Evolutionary conservation across 64 coral and sea anemone genomes (phyloP).

Genomic region (Porites lutea): DNA sequence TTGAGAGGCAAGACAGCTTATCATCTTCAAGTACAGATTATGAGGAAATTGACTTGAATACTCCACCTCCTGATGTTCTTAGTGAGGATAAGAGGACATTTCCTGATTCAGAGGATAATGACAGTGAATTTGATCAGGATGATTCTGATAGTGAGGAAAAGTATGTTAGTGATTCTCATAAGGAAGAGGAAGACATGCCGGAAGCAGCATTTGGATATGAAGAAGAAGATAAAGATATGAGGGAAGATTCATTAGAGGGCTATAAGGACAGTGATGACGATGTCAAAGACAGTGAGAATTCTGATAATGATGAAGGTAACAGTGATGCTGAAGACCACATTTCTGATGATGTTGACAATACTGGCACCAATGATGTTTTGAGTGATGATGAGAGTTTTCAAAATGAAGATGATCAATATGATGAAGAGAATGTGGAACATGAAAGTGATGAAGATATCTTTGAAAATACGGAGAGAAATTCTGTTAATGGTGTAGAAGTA

Average conservation of each 20-base stretch:
- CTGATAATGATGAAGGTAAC: not conserved
- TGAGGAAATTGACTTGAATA: conserved; percentile 23
- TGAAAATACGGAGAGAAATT: not conserved
- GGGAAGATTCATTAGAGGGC: not conserved
- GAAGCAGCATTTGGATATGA: not conserved
- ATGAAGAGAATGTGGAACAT: conserved; percentile 5
- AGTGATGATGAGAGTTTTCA: not conserved
- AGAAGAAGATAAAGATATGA: not conserved
- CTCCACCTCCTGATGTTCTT: not conserved
- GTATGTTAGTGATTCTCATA: not conserved
- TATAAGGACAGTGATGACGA: not conserved
- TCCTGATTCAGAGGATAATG: not conserved
- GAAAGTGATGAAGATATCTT: not conserved
- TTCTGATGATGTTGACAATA: not conserved
- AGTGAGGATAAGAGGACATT: conserved; percentile 5
- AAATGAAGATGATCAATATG: not conserved
- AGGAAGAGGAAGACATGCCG: not conserved
- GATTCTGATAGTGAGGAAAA: conserved; percentile 4
- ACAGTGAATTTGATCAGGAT: conserved; percentile 11
- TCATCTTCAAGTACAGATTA: conserved; percentile 54
- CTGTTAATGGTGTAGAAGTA: not conserved
- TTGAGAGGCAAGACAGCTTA: conserved; percentile 23
- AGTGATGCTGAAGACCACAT: not conserved
- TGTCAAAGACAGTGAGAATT: not conserved
- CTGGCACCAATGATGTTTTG: not conserved